These are phyloP conservation scores for Callithrix jacchus DNA, from an alignment of 2,113 vertebrate genomes.

Conservation along the genomic window DNA sequence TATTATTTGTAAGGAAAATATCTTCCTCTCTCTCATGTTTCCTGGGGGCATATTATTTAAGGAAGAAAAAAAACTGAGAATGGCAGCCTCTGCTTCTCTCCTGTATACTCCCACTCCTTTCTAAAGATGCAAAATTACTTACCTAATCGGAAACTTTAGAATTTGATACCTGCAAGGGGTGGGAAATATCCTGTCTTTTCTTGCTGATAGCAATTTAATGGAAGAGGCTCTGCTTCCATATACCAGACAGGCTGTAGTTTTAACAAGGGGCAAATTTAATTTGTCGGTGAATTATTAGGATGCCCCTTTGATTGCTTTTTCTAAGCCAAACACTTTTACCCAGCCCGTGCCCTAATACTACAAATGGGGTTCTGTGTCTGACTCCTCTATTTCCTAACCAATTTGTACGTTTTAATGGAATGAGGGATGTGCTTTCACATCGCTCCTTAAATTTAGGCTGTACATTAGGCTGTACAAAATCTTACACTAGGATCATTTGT, in stretches of 20 bases:
- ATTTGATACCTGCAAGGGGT: background rate
- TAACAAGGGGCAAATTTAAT: background rate
- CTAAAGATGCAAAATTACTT: background rate
- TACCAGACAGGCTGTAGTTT: background rate
- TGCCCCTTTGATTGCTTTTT: background rate
- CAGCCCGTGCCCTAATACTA: background rate
- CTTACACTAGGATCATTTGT: background rate
- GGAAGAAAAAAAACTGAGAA: background rate
- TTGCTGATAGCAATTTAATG: background rate
- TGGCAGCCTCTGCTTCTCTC: background rate
- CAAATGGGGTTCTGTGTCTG: background rate
- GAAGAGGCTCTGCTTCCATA: background rate
- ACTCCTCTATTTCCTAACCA: background rate
- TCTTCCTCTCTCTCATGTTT: background rate
- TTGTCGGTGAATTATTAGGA: background rate
- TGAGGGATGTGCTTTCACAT: background rate
- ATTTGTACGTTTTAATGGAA: background rate
- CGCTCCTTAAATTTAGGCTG: background rate
- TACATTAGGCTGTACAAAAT: background rate
- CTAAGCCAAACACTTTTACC: background rate
- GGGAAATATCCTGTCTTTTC: background rate
- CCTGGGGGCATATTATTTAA: background rate
- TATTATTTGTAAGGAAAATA: background rate
- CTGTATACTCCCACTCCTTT: background rate
- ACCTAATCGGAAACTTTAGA: background rate